Evolutionary conservation across 2,797 vertebrate species (phyloP), one percentile per base, ranked within the genome.

Genomic region (Octomys mimax): DNA sequence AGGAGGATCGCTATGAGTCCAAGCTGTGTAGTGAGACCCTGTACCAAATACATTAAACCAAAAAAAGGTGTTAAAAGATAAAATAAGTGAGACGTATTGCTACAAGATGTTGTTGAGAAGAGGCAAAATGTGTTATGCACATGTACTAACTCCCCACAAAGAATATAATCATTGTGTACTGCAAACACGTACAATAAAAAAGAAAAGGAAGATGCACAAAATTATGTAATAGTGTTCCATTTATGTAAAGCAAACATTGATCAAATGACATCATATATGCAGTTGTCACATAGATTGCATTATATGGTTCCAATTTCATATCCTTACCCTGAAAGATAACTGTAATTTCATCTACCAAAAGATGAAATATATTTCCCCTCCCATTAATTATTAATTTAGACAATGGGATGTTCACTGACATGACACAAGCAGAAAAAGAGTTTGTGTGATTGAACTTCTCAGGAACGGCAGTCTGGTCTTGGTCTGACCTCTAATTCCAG

Each of bases 311-410:
- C 39, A 82, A 42, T 83, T 96, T 95, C 95, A 42, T 89, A 42
- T 33, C 70, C 39, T 61, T 89, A 64, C 78, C 61, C 94, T 97
- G 52, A 18, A 64, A 49, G 52, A 26, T 61, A 82, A 90, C 36
- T 61, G 81, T 81, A 93, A 49, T 95, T 92, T 91, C 33, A 82
- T 87, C 46, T 54, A 73, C 73, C 31, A 96, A 86, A 39, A 95
- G 59, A 28, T 42, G 73, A 49, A 96, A 89, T 80, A 33, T 42
- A 89, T 91, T 92, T 84, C 52, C 16, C n/a, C 59, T 86, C 2
- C 11, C 59, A 88, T 2, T 19, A 46, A 94, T 85, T 68, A 85
- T 75, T 52, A 86, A 49, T 75, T 86, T 88, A 92, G 73, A 54
- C 42, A 61, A 39, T 68, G 62, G 49, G 36, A 82, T 90, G 42